Conservation (phyloP, 2,113 vertebrate species). For the Thomomys bottae region DNA sequence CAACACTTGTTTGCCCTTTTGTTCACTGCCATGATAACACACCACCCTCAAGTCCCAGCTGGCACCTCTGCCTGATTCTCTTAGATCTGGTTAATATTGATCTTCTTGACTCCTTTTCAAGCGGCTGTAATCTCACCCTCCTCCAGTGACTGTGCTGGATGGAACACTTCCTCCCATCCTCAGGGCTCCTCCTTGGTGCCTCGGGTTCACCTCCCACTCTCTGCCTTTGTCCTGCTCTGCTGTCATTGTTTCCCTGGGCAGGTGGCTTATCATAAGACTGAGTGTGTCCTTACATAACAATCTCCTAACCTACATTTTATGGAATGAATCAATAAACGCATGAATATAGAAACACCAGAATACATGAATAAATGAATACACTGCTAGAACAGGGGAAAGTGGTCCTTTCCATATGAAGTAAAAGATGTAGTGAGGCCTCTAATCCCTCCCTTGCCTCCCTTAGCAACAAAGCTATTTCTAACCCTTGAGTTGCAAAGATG, state of each 20-base stretch:
- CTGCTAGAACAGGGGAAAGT: background rate
- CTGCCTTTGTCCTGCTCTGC: background rate
- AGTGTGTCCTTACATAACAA: background rate
- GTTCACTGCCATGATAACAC: background rate
- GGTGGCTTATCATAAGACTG: too few species aligned
- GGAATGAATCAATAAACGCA: background rate
- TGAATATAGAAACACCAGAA: background rate
- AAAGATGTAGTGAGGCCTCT: too few species aligned
- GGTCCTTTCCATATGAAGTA: background rate
- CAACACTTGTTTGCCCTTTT: background rate
- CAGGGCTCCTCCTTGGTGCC: background rate
- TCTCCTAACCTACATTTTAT: background rate
- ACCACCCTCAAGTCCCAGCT: background rate
- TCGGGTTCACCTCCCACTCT: fast-evolving
- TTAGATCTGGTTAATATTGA: background rate
- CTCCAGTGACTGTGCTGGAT: background rate
- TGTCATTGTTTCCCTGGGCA: too few species aligned
- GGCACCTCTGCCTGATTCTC: background rate
- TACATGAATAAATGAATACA: background rate
- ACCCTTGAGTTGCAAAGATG: background rate
- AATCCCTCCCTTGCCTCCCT: background rate
- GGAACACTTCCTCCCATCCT: background rate
- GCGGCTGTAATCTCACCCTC: too few species aligned
- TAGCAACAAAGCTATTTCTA: background rate
- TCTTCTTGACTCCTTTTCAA: background rate